A percentile compares a stretch with the other conserved stretches of the same genome.
These are phyloP conservation scores for Ramphastos sulfuratus DNA, from an alignment of 2,113 vertebrate genomes.

Conservation along the genomic window DNA sequence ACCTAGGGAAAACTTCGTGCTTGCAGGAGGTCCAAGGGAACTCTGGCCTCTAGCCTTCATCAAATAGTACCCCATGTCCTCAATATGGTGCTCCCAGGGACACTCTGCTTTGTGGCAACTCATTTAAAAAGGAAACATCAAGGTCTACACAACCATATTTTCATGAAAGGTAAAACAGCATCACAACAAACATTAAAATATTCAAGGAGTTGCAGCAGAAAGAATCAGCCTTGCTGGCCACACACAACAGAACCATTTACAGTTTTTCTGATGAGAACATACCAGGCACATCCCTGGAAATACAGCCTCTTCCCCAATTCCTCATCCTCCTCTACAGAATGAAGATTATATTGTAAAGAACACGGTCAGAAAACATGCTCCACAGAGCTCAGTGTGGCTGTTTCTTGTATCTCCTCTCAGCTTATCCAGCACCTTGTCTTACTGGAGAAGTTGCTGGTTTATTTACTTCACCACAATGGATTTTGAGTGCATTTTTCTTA, in stretches of 20 bases:
- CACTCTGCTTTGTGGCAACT: not conserved
- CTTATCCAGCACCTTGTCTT: not conserved
- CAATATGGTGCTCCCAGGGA: fast-evolving
- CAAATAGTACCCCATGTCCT: not conserved
- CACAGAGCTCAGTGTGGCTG: not conserved
- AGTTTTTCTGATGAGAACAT: not conserved
- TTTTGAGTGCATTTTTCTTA: not conserved
- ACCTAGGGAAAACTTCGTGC: fast-evolving
- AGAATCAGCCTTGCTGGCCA: not conserved
- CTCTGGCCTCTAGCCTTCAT: not conserved
- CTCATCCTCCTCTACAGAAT: not conserved
- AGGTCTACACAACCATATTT: not conserved
- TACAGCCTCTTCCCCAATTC: not conserved
- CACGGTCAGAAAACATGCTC: not conserved
- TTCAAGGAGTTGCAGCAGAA: not conserved
- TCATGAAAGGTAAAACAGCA: not conserved
- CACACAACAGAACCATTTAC: not conserved
- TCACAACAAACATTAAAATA: not conserved
- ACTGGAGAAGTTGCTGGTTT: not conserved
- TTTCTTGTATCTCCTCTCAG: not conserved
- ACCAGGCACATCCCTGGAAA: not conserved
- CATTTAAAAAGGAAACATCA: not conserved
- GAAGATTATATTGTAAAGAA: not conserved
- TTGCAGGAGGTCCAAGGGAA: fast-evolving
- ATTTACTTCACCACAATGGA: not conserved